These are phyloP conservation scores for Hyaena hyaena DNA, from an alignment of 2,113 vertebrate genomes.

Conservation along the genomic window DNA sequence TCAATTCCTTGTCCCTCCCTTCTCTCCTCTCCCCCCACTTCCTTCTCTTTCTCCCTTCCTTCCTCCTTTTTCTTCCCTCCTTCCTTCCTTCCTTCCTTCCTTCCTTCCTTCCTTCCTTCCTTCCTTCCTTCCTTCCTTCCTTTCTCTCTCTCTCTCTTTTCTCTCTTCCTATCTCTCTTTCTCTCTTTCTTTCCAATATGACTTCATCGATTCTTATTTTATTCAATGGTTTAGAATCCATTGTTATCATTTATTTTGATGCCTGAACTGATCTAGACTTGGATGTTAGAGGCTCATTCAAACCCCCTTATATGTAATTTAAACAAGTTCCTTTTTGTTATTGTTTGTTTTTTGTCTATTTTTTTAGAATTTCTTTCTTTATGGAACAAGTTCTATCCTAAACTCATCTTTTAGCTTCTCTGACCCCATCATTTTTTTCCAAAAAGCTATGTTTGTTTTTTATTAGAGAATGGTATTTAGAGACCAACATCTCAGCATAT, in stretches of 20 bases:
- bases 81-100: too few species aligned
- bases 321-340: background rate
- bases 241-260: background rate
- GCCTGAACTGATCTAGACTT: background rate
- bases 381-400: background rate
- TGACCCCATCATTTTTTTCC: background rate
- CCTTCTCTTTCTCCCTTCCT: too few species aligned
- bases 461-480: background rate
- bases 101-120: background rate
- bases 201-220: background rate
- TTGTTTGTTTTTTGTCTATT: background rate
- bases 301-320: background rate
- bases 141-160: background rate
- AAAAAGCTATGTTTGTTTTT: background rate
- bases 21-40: too few species aligned
- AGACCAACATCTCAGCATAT: background rate
- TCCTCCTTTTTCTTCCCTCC: too few species aligned
- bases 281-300: background rate
- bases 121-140: too few species aligned
- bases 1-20: background rate
- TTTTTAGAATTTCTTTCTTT: background rate
- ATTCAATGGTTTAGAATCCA: background rate
- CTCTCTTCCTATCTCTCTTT: too few species aligned
- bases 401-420: background rate
- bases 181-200: background rate